Percentiles rank a stretch among this genome's conserved stretches.
These are phyloP conservation scores for Nomada ruficornis DNA, from an alignment of 2,888 invertebrate species.

Conservation along the genomic window DNA sequence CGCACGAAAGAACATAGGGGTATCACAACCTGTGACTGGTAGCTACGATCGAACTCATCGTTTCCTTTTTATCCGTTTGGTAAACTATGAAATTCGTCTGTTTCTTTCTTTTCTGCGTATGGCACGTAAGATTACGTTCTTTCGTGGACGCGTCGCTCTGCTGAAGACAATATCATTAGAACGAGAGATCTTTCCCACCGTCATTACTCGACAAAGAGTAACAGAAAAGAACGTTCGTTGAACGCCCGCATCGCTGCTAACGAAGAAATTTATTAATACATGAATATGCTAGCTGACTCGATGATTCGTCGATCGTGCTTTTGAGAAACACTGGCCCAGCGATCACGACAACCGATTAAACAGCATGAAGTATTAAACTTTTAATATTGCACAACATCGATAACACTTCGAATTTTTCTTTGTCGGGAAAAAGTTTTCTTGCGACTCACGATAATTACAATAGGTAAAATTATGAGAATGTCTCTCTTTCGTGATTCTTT, in stretches of 20 bases:
- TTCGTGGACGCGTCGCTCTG: slow-evolving; percentile 14
- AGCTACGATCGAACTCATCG: slow-evolving; percentile 15
- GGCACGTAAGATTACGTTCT: no score
- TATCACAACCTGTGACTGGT: slow-evolving; percentile 26
- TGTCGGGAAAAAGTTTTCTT: slow-evolving; percentile 62
- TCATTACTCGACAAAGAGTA: slow-evolving; percentile 5
- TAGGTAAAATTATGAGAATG: slow-evolving; percentile 49
- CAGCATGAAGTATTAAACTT: slow-evolving; percentile 67
- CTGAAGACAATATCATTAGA: slow-evolving; percentile 36
- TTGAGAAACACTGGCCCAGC: slow-evolving; percentile 77
- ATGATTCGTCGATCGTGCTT: neutral
- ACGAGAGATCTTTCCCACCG: slow-evolving; percentile 39
- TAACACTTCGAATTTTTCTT: slow-evolving; percentile 72
- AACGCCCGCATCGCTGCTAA: slow-evolving; percentile 18
- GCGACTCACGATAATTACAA: slow-evolving; percentile 58
- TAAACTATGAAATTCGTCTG: slow-evolving; percentile 21
- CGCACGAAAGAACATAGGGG: slow-evolving; percentile 32
- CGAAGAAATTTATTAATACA: slow-evolving; percentile 12
- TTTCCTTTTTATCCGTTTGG: neutral
- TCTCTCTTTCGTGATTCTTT: slow-evolving; percentile 23
- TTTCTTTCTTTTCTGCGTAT: neutral
- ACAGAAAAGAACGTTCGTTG: neutral
- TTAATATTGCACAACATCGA: slow-evolving; percentile 77
- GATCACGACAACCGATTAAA: slow-evolving; percentile 55
- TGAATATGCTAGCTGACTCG: no score